phyloP scores from a whole-genome alignment of 2,888 invertebrate species.

The Sthenelais limicola region DNA sequence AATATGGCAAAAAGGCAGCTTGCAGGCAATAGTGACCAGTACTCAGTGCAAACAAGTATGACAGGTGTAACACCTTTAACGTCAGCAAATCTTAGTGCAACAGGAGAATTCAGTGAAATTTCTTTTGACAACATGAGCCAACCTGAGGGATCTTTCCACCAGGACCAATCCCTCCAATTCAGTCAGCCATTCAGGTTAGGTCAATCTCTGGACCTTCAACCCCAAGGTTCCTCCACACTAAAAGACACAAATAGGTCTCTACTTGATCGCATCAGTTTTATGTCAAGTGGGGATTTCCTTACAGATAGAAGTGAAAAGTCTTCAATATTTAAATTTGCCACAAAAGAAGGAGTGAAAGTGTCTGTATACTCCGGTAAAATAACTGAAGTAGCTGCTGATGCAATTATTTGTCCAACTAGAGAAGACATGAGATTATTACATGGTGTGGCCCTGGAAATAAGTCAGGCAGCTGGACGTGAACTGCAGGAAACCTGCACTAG shows the following conservation, averaged over 20 bases:
- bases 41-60: constrained; percentile 22
- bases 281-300: constrained; percentile 22
- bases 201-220: no score
- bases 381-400: neutral
- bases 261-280: constrained; percentile 19
- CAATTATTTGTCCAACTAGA: constrained; percentile 3
- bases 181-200: no score
- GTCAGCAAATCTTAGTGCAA: constrained; percentile 5
- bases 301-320: neutral
- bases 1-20: neutral
- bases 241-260: no score
- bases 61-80: constrained; percentile 21
- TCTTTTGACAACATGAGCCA: no score
- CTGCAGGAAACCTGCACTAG: constrained; percentile 15
- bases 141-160: no score
- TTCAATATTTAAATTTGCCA: constrained; percentile 15
- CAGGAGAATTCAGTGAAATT: no score
- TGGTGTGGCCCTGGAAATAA: constrained; percentile 10
- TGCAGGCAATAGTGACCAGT: neutral
- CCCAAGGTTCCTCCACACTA: no score
- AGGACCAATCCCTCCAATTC: no score
- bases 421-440: constrained; percentile 7
- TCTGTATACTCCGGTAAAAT: constrained; percentile 4
- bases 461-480: neutral
- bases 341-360: constrained; percentile 31